Conservation (phyloP, 2,797 vertebrate genomes). For the Scolopax rusticola region DNA sequence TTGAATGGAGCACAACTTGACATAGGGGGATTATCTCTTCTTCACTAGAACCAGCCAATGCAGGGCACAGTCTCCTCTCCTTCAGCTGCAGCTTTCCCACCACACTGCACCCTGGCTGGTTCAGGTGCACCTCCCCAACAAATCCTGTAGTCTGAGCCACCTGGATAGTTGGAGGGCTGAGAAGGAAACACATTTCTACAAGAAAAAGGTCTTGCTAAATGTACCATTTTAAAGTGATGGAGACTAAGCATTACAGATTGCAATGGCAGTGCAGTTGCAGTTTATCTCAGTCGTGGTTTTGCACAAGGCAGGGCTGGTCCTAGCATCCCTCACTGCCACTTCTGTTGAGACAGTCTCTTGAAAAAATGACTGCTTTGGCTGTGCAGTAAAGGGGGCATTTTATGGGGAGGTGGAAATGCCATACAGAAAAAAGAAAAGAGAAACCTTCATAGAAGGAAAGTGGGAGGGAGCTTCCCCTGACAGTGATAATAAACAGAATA, state of each 20-base stretch:
- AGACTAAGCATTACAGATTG: neutral
- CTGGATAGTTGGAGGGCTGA: neutral
- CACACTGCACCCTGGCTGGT: rapidly evolving
- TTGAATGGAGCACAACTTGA: neutral
- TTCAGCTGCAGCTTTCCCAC: neutral
- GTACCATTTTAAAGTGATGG: neutral
- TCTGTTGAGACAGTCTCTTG: neutral
- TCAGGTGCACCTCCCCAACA: neutral
- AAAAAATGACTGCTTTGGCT: neutral
- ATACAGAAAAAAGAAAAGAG: neutral
- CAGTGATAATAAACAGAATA: constrained; percentile 1
- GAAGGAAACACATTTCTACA: neutral
- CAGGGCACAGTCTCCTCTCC: neutral
- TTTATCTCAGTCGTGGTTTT: neutral
- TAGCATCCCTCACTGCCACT: neutral
- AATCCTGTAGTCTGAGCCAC: neutral
- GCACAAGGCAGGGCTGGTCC: neutral
- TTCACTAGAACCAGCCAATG: neutral
- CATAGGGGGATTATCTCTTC: neutral
- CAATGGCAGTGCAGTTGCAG: neutral
- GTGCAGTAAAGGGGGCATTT: neutral
- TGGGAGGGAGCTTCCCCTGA: neutral
- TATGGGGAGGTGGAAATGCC: neutral
- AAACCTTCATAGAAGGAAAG: neutral
- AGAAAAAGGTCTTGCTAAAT: neutral